Percentiles rank a stretch among this genome's conserved stretches.
These are phyloP conservation scores for Hipposideros armiger DNA, from an alignment of 2,113 vertebrate genomes.

Conservation along the genomic window DNA sequence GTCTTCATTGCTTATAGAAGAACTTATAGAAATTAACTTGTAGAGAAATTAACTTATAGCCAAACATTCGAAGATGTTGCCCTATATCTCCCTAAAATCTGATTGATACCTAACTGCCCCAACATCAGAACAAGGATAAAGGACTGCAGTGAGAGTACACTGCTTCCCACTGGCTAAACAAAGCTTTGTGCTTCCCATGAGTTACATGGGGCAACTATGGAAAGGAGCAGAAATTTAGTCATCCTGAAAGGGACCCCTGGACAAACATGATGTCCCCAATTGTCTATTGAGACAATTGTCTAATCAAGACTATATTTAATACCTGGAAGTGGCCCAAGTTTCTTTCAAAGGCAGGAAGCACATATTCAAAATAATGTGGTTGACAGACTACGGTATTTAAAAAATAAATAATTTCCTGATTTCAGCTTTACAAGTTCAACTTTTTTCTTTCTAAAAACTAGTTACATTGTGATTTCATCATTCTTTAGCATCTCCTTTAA, in stretches of 20 bases:
- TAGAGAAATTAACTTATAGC: background rate
- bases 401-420: constrained; percentile 58
- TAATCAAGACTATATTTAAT: constrained; percentile 71
- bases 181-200: background rate
- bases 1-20: background rate
- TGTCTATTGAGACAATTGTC: constrained; percentile 54
- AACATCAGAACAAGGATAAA: background rate
- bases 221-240: constrained; percentile 13
- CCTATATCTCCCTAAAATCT: background rate
- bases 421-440: background rate
- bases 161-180: background rate
- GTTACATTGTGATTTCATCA: background rate
- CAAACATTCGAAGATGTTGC: background rate
- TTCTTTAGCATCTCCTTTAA: background rate
- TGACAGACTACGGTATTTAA: constrained; percentile 48
- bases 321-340: constrained; percentile 48
- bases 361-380: constrained; percentile 61
- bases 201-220: background rate
- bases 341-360: constrained; percentile 67
- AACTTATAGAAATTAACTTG: background rate
- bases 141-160: rapidly evolving
- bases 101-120: background rate
- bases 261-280: background rate
- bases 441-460: background rate
- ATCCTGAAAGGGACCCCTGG: background rate